These are phyloP conservation scores for Molossus molossus DNA, from an alignment of 2,797 vertebrate species.

Conservation along the genomic window DNA sequence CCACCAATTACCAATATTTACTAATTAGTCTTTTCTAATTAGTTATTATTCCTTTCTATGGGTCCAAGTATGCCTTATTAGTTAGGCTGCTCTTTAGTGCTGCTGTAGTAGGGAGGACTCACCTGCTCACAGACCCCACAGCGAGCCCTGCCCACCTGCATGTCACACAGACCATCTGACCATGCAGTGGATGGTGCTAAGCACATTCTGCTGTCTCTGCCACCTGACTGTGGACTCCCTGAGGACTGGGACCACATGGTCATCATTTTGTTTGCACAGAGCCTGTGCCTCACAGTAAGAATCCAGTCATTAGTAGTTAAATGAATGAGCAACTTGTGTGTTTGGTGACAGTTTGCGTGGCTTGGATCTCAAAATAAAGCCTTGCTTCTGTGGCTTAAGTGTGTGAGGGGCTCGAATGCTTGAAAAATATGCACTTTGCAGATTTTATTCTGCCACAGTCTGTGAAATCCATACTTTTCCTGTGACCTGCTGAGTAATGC, in stretches of 20 bases:
- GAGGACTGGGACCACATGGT: fast-evolving
- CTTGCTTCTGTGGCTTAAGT: not conserved
- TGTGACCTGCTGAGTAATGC: not conserved
- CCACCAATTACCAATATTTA: not conserved
- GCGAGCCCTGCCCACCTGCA: not conserved
- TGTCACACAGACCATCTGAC: not conserved
- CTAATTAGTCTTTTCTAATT: not conserved
- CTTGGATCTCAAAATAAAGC: conserved; percentile 11
- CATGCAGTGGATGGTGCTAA: not conserved
- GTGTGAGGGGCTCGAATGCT: not conserved
- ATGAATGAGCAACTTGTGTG: not conserved
- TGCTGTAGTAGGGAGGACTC: not conserved
- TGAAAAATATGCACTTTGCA: not conserved
- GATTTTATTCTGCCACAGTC: not conserved
- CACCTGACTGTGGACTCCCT: not conserved
- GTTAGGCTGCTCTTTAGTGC: not conserved
- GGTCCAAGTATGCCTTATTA: too few relatives aligned
- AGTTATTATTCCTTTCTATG: not conserved
- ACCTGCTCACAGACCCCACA: not conserved
- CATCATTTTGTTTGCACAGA: not conserved
- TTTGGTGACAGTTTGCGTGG: not conserved
- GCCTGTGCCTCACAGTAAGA: not conserved
- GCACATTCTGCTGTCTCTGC: not conserved
- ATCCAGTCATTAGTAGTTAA: not conserved
- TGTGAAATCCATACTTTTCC: not conserved